Conservation (phyloP, 1,140 invertebrate genomes). For the Sitophilus oryzae region DNA sequence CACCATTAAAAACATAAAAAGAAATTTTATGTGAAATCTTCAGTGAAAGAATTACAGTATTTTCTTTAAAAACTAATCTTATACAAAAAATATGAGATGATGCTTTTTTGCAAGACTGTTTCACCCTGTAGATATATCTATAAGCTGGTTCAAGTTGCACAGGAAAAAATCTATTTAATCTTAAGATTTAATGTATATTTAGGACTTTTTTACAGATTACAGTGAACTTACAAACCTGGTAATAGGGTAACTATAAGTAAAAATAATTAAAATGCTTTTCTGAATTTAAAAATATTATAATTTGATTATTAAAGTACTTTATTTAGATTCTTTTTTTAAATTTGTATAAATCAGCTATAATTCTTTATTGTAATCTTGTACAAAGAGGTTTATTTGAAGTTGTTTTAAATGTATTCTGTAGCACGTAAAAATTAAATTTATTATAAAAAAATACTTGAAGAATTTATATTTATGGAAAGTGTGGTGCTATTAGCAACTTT, state of each 20-base stretch:
- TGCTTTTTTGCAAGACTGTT: neutral
- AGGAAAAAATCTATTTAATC: too few species aligned
- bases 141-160: too few species aligned
- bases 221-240: neutral
- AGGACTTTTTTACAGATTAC: constrained; percentile 5
- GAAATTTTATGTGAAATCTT: constrained; percentile 1
- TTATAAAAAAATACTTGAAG: too few species aligned
- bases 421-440: too few species aligned
- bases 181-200: too few species aligned
- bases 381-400: neutral
- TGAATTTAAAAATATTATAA: too few species aligned
- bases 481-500: neutral
- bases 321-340: neutral
- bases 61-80: too few species aligned
- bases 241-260: neutral
- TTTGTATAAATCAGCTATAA: neutral
- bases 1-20: too few species aligned
- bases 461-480: too few species aligned
- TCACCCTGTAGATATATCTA: neutral
- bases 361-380: neutral
- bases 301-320: neutral
- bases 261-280: too few species aligned
- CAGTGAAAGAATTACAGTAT: neutral
- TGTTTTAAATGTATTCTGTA: neutral
- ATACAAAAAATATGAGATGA: neutral